Percentiles rank a stretch among this genome's conserved stretches.
phyloP scores from a whole-genome alignment of 2,113 vertebrate species.

The Trinectes maculatus region DNA sequence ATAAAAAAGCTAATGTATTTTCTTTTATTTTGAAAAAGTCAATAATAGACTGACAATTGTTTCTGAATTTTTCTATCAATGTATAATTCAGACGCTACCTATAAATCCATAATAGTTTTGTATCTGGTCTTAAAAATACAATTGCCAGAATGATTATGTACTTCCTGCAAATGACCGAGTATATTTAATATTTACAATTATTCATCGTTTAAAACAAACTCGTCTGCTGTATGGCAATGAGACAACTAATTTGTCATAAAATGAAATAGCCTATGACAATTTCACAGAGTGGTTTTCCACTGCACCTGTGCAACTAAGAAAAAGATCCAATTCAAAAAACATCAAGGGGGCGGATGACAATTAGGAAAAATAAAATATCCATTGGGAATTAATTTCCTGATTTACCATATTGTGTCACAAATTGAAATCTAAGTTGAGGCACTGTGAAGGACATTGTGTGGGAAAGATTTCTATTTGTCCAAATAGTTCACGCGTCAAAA shows the following conservation, averaged over 20 bases:
- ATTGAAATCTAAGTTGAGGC: not conserved
- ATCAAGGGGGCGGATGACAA: not conserved
- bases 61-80: not conserved
- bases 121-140: slow-evolving; percentile 2
- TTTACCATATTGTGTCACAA: not conserved
- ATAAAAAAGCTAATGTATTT: not conserved
- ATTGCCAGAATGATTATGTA: too few relatives aligned
- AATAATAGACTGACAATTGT: not conserved
- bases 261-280: too few relatives aligned
- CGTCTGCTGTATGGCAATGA: too few relatives aligned
- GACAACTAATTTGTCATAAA: too few relatives aligned
- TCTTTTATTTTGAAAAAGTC: not conserved
- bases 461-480: too few relatives aligned
- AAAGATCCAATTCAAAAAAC: not conserved
- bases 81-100: not conserved
- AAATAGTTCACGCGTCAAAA: too few relatives aligned
- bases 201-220: too few relatives aligned
- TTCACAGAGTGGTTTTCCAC: not conserved
- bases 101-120: not conserved
- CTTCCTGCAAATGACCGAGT: too few relatives aligned
- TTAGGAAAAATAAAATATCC: not conserved
- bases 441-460: not conserved
- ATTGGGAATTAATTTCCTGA: not conserved
- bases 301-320: not conserved
- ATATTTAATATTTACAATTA: too few relatives aligned